These are phyloP conservation scores for Pelagia noctiluca DNA, from an alignment of 30 jellyfish, hydroid and myxozoan species.

Conservation along the genomic window DNA sequence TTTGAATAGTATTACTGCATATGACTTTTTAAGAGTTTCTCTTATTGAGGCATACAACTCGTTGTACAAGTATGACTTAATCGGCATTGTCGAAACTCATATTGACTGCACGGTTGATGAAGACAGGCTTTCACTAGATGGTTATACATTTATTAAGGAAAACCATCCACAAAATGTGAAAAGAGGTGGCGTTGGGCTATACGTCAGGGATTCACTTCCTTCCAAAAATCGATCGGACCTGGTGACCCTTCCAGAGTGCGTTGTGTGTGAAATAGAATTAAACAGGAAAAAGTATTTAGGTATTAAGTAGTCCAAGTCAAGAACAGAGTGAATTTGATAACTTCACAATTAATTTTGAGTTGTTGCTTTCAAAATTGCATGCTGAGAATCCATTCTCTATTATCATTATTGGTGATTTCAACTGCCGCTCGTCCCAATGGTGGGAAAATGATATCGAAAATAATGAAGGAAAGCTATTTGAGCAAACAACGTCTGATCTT, in stretches of 20 bases:
- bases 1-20: constrained; percentile 60
- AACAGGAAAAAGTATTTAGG: too few relatives aligned
- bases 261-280: constrained; percentile 8
- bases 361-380: constrained; percentile 34
- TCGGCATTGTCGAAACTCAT: constrained; percentile 73
- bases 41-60: constrained; percentile 75
- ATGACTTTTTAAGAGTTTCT: constrained; percentile 47
- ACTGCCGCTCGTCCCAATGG: constrained; percentile 67
- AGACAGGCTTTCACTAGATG: constrained; percentile 60
- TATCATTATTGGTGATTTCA: constrained; percentile 65
- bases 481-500: constrained; percentile 51
- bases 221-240: constrained; percentile 34
- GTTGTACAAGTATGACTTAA: constrained; percentile 61
- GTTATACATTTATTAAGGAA: constrained; percentile 48
- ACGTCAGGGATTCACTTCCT: constrained; percentile 17
- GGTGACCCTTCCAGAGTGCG: constrained; percentile 34
- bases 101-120: constrained; percentile 64
- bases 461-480: constrained; percentile 57
- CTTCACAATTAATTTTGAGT: constrained; percentile 43
- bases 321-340: constrained; percentile 47
- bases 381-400: constrained; percentile 69
- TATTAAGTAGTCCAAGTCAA: constrained; percentile 57
- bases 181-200: constrained; percentile 16
- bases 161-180: constrained; percentile 80
- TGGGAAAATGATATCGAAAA: constrained; percentile 64